phyloP scores from a whole-genome alignment of 2,888 invertebrate species.

The Ptilodon capucinus region DNA sequence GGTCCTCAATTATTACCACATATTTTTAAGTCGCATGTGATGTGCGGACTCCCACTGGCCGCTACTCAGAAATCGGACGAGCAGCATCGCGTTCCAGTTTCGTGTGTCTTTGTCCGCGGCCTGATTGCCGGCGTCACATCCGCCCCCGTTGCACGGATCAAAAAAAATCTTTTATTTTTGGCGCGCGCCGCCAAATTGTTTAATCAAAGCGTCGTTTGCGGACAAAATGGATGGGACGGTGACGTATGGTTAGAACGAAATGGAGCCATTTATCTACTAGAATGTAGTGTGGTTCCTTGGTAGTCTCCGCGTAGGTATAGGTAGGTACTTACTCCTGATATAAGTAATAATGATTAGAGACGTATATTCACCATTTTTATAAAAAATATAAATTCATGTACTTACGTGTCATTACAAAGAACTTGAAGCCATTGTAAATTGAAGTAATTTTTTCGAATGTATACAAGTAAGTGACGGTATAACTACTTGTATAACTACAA shows the following conservation, averaged over 20 bases:
- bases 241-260: not conserved
- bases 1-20: no score
- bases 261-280: not conserved
- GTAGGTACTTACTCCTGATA: no score
- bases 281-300: not conserved
- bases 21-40: no score
- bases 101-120: conserved; percentile 24
- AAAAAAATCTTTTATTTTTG: conserved; percentile 40
- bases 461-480: no score
- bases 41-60: conserved; percentile 2
- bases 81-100: conserved; percentile 12
- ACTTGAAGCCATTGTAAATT: no score
- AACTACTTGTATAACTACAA: no score
- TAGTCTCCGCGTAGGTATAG: no score
- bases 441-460: no score
- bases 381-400: no score
- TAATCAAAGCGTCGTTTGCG: conserved; percentile 35
- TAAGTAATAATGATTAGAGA: no score
- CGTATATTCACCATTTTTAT: no score
- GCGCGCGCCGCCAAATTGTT: conserved; percentile 36
- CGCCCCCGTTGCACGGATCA: conserved; percentile 28
- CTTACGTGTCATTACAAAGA: no score
- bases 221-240: conserved; percentile 26
- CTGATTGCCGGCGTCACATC: conserved; percentile 27
- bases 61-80: conserved; percentile 6